Conservation (phyloP, 2,797 vertebrate species). For the Spatula clypeata region DNA sequence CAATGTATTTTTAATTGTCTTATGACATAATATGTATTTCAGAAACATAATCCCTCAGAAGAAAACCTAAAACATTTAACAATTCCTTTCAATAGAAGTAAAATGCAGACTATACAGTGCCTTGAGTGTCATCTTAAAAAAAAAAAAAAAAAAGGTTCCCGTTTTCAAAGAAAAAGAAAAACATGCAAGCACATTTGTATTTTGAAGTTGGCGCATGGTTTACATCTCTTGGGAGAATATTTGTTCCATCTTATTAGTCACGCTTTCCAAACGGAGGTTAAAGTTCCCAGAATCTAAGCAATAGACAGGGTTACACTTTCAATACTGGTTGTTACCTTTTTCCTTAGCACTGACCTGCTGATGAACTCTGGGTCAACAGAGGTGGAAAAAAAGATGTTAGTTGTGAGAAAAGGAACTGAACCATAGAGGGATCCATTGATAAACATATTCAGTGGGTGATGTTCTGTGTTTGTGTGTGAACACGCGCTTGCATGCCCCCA, state of each 20-base stretch:
- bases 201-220: constrained; percentile 76
- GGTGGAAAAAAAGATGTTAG: constrained; percentile 61
- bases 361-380: constrained; percentile 73
- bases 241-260: constrained; percentile 81
- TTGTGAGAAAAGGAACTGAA: constrained; percentile 64
- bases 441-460: not conserved
- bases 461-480: not conserved
- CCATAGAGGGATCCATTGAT: constrained; percentile 6
- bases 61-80: not conserved
- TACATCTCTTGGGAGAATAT: constrained; percentile 73
- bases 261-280: constrained; percentile 73
- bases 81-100: not conserved
- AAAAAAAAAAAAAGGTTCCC: not conserved
- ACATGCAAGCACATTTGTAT: constrained; percentile 44
- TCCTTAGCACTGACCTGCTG: constrained; percentile 72
- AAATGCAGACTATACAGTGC: not conserved
- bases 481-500: rapidly evolving
- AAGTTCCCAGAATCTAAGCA: constrained; percentile 79
- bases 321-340: constrained; percentile 67
- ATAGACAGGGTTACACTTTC: constrained; percentile 64
- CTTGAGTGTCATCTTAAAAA: not conserved
- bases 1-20: not conserved
- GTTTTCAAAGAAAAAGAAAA: not conserved
- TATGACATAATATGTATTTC: not conserved
- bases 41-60: not conserved